A percentile compares a stretch with the other conserved stretches of the same genome.
phyloP scores from a whole-genome alignment of 2,113 vertebrate species.

The Uria lomvia region DNA sequence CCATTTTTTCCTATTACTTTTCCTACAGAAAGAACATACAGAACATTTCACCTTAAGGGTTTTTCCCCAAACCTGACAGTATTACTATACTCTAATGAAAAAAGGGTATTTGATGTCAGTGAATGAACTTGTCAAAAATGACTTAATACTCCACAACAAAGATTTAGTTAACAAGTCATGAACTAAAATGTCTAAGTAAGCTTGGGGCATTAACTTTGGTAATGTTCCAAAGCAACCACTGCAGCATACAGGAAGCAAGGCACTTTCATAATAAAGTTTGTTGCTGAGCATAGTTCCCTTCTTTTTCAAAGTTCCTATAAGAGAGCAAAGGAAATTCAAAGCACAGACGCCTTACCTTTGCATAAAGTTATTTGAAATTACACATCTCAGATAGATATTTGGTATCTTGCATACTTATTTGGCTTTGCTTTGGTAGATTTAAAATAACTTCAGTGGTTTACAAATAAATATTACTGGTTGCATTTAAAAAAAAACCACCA shows the following conservation, averaged over 20 bases:
- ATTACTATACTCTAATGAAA: not conserved
- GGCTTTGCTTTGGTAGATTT: not conserved
- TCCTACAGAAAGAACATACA: conserved; percentile 73
- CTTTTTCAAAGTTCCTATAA: not conserved
- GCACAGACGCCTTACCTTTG: not conserved
- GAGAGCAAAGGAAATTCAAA: not conserved
- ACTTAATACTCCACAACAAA: not conserved
- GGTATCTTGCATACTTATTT: not conserved
- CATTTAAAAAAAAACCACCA: not conserved
- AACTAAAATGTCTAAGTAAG: not conserved
- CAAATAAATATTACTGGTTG: not conserved
- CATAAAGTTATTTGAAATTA: not conserved
- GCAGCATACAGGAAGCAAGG: not conserved
- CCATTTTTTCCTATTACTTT: conserved; percentile 99
- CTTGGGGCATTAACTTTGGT: not conserved
- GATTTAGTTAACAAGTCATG: not conserved
- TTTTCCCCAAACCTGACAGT: not conserved
- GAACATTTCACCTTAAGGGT: not conserved
- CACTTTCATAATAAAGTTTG: not conserved
- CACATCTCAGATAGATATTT: not conserved
- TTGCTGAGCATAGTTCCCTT: not conserved
- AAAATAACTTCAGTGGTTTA: not conserved
- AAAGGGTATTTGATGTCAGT: not conserved
- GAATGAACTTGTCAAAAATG: not conserved
- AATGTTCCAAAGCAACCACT: not conserved